Evolutionary conservation across 1,140 invertebrate genomes (phyloP).

Genomic region (Trichoplusia ni): DNA sequence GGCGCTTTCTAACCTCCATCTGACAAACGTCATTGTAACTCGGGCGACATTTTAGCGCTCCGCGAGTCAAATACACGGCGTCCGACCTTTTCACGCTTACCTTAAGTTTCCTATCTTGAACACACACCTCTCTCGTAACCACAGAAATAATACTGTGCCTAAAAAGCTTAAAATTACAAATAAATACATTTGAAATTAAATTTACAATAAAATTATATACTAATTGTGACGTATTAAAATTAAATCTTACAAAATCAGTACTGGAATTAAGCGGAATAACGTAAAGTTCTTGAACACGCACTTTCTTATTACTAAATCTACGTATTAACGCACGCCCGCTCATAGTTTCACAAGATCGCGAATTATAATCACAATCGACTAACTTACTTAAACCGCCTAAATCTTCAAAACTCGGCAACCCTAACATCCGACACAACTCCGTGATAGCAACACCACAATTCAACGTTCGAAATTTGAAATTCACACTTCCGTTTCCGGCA

Average conservation of each 20-base stretch:
- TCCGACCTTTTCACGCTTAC: neutral
- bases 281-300: conserved; percentile 57
- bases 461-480: too few species aligned
- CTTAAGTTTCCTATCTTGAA: conserved; percentile 32
- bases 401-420: neutral
- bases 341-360: neutral
- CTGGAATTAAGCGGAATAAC: conserved; percentile 63
- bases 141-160: conserved; percentile 66
- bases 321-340: conserved; percentile 46
- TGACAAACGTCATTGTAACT: neutral
- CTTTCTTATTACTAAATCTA: conserved; percentile 48
- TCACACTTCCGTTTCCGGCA: neutral
- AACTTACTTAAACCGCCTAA: neutral
- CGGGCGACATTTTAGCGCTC: conserved; percentile 37
- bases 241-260: conserved; percentile 67
- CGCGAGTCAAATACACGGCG: neutral
- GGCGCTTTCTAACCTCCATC: conserved; percentile 15
- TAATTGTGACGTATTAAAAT: conserved; percentile 40
- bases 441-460: too few species aligned
- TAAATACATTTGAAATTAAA: conserved; percentile 64
- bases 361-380: neutral
- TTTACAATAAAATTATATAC: conserved; percentile 41
- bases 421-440: too few species aligned
- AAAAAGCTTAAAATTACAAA: conserved; percentile 57
- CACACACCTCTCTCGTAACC: conserved; percentile 45